Evolutionary conservation across 2,113 vertebrate species (phyloP), one percentile per base, ranked within the genome.

Genomic region (Anhinga anhinga): DNA sequence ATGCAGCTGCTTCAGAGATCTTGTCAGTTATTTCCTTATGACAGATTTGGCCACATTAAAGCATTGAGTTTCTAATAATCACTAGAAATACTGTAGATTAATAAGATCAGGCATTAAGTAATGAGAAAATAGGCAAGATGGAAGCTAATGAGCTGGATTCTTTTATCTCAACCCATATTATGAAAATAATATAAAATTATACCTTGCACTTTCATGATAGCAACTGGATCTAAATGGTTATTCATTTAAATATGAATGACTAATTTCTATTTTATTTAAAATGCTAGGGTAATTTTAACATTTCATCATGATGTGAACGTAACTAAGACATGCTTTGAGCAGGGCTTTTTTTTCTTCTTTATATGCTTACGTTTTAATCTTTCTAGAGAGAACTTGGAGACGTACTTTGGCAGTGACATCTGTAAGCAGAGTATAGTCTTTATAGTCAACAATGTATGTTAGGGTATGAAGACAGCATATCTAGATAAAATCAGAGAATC

Each of bases 161-260:
- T 98, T 98, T 98, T 98, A 98, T 98, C 98, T 98, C 96, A 91
- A 77, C 97, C 97, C 97, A 80, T 97, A 98, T 98, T 98, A 98
- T 94, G 98, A 98, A 97, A 98, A 98, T 98, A 98, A 98, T 98
- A 97, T 98, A 98, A 98, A 98, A 98, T 98, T 98, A 98, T 97
- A 98, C 98, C 98, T 98, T 98, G 84, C 76, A 92, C 94, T 98
- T 97, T 95, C 96, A 96, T 92, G 97, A 98, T 97, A 97, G 96
- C 97, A 92, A 92, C 88, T 96, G 94, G 91, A 97, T 97, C 96
- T 97, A 95, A 98, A 98, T 98, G 97, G 96, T 93, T 97, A 97
- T 96, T 98, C 98, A 98, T 98, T 98, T 98, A 97, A 98, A 98
- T 98, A 96, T 98, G 97, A 98, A 98, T 98, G 97, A 97, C 85